Evolutionary conservation across 1,140 invertebrate species (phyloP), one percentile per base, ranked within the genome.

Genomic region (Ceratina australensis): DNA sequence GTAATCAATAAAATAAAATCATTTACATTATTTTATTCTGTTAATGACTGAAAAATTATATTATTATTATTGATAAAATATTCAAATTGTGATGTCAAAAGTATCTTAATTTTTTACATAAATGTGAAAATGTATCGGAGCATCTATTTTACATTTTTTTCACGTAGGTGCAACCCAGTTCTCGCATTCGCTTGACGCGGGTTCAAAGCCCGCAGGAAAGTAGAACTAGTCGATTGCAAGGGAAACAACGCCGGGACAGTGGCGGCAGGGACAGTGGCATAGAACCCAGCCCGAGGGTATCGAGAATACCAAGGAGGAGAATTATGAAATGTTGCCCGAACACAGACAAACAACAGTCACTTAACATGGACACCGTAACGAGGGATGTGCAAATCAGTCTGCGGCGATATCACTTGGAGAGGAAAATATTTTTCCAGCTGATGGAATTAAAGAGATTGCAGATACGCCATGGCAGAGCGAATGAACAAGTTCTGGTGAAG

Each of bases 401-500:
- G 47, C 83, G 91, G 15, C 87, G 97, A 89, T 98, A 98, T 91
- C 96, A 98, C 81, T 93, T 98, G 83, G 98, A 99, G 89, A 93
- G 97, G 72, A 97, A 97, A 86, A 97, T 99, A 84, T 99, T 99
- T 91, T 97, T 98, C 87, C 97, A 99, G 89, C 92, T 99, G 68
- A 94, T 98, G 86, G 97, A 99, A 90, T 90, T 99, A 24, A 99
- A 99, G 90, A 94, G 97, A 72, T 93, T 98, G 67, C 98, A 99
- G 91, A 98, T 99, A 77, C 94, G 97, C 84, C 96, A 97, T 65
- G 96, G 96, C 20, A 95, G 96, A 92, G 94, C 96, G 8, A 98
- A 98, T 86, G 98, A 99, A 91, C 94, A 96, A 26, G 95, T 98
- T 61, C 91, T 98, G 16, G 97, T 98, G 0, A 98, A 98, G 90